Conservation (phyloP, 2,888 invertebrate species). For the Plemyria rubiginata region DNA sequence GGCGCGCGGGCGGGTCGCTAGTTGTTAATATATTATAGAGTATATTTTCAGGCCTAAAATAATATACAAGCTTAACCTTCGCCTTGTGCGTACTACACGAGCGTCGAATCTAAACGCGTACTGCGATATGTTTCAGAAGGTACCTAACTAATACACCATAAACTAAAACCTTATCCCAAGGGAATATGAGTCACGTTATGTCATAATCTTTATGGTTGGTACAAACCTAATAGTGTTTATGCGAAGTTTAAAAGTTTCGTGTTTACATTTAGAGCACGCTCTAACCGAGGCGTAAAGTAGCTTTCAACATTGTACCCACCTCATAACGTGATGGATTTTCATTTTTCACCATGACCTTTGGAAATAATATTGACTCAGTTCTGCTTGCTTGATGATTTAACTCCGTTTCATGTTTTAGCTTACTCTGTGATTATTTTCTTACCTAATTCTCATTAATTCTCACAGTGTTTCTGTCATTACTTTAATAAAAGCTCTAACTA, state of each 20-base stretch:
- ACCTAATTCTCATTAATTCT: no score
- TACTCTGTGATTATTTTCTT: neutral
- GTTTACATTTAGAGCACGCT: constrained; percentile 73
- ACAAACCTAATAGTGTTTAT: constrained; percentile 59
- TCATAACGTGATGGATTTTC: constrained; percentile 32
- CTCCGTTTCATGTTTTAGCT: neutral
- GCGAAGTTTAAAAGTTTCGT: constrained; percentile 62
- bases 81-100: constrained; percentile 52
- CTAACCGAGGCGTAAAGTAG: constrained; percentile 37
- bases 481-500: no score
- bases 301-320: constrained; percentile 32
- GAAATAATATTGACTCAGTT: constrained; percentile 2
- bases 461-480: no score
- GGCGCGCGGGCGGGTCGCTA: no score
- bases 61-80: constrained; percentile 55
- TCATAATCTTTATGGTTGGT: constrained; percentile 26
- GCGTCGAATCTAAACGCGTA: constrained; percentile 45
- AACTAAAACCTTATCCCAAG: constrained; percentile 28
- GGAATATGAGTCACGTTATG: constrained; percentile 26
- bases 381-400: neutral
- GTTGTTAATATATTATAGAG: constrained; percentile 35
- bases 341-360: neutral
- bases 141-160: constrained; percentile 23
- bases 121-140: constrained; percentile 36
- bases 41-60: constrained; percentile 43